These are phyloP conservation scores for Turnix velox DNA, from an alignment of 2,113 vertebrate genomes.

Conservation along the genomic window DNA sequence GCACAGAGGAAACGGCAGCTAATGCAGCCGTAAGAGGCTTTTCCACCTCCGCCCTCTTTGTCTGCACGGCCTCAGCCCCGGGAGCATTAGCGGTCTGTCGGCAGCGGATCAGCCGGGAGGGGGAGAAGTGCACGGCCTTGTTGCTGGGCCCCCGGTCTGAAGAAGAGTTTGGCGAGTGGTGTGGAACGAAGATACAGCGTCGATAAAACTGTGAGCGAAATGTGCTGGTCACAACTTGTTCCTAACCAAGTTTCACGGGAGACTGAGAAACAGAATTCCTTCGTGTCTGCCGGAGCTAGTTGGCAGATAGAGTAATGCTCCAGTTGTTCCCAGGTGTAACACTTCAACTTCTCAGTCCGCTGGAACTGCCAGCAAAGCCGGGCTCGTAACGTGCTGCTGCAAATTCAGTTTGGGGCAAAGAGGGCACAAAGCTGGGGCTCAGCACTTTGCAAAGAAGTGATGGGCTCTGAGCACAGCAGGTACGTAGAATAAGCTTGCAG, in stretches of 20 bases:
- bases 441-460: neutral
- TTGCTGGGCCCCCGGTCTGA: neutral
- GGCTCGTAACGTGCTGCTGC: accelerated
- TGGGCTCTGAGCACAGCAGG: accelerated
- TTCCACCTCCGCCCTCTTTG: neutral
- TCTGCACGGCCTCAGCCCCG: neutral
- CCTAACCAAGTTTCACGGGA: neutral
- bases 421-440: neutral
- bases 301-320: neutral
- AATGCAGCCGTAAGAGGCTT: neutral
- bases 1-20: neutral
- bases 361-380: neutral
- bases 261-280: neutral
- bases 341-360: neutral
- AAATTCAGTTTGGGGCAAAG: neutral
- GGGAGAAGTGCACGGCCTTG: neutral
- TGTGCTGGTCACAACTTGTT: neutral
- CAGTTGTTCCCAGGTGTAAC: neutral
- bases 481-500: neutral
- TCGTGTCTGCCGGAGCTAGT: neutral
- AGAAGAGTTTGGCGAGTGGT: neutral
- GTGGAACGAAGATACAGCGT: neutral
- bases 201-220: accelerated
- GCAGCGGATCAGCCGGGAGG: neutral
- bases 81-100: no score